Conservation (phyloP, 2,797 vertebrate genomes). For the Sitta carolinensis region DNA sequence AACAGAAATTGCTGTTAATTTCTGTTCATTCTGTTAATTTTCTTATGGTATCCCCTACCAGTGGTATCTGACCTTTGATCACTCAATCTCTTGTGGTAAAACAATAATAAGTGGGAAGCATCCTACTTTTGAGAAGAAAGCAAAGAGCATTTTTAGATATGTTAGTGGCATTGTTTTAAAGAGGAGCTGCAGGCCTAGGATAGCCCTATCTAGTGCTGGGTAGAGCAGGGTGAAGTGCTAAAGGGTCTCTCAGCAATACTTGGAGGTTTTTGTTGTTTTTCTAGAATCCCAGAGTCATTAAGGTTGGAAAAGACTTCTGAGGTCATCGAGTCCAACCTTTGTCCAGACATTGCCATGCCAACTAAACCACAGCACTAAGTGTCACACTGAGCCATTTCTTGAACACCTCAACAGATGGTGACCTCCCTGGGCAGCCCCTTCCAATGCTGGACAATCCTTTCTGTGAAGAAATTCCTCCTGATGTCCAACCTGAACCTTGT, state of each 20-base stretch:
- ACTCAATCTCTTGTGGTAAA: neutral
- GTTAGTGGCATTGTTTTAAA: neutral
- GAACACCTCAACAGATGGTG: neutral
- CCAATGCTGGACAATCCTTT: neutral
- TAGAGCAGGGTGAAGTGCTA: neutral
- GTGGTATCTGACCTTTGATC: neutral
- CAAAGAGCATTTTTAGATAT: accelerated
- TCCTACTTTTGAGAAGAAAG: neutral
- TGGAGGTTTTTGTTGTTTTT: neutral
- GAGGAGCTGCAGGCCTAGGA: neutral
- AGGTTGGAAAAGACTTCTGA: neutral
- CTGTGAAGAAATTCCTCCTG: neutral
- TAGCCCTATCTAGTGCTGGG: neutral
- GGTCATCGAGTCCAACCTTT: neutral
- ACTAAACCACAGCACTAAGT: neutral
- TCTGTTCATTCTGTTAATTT: neutral
- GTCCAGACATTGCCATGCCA: neutral
- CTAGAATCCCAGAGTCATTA: neutral
- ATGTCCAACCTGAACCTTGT: neutral
- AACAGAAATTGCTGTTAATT: neutral
- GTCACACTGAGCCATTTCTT: accelerated
- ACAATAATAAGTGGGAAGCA: neutral
- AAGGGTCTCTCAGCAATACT: neutral
- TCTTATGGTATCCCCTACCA: accelerated
- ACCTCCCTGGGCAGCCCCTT: neutral